Base-by-base conservation (phyloP, 1,140 invertebrate genomes). In the Euwallacea fornicatus region DNA sequence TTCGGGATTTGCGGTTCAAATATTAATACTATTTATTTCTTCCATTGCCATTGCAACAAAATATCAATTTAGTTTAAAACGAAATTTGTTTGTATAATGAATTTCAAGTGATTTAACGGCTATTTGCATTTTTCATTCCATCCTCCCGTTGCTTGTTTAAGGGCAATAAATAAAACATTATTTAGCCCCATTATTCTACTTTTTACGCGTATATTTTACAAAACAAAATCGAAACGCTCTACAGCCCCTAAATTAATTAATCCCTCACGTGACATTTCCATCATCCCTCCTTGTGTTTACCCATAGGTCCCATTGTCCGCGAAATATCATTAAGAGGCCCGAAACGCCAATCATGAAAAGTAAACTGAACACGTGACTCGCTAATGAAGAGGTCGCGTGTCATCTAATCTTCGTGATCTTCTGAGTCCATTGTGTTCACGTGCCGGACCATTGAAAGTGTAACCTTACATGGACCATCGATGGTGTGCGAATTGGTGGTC, bases 331-430 rank as follows among this genome's bases (percentile, higher is more conserved):
- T 70, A 70, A 70, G 55, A 55, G 58, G 46, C 16, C 43, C 13
- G 61, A 73, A 72, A 71, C 66, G 73, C 42, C 70, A 72, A 74
- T 66, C 73, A 71, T 74, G 60, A 67, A 67, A 71, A 65, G 69
- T 71, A 71, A 72, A 73, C 71, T 72, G 63, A 68, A 76, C 76
- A 77, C 76, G 75, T 76, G 76, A 73, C 76, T 59, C 53, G 72
- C 76, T 77, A 77, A 77, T 77, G 75, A 77, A 77, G 67, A 61
- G 63, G 60, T 64, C 76, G 72, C 76, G 76, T 77, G 76, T 54
- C 72, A 58, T 67, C 70, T 76, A 76, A 77, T 77, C 76, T 76
- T 73, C 71, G 58, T 75, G 76, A 77, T 77, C 76, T 76, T 75
- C 69, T 74, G 56, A 66, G 66, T 73, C 70, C 74, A 71, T 77